Evolutionary conservation across 2,888 invertebrate genomes (phyloP).

Genomic region (Lithosia quadra): DNA sequence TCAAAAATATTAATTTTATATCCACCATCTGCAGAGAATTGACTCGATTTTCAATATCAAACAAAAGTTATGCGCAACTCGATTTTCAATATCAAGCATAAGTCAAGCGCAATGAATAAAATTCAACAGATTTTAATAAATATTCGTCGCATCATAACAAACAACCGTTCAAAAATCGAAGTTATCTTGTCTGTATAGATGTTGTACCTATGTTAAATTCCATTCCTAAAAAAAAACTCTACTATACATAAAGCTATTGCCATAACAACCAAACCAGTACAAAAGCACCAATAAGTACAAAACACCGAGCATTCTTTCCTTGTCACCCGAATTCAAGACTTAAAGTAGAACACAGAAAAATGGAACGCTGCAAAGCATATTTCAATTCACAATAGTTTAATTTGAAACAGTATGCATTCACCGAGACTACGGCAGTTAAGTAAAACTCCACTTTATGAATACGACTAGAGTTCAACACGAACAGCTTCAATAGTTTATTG

Average conservation of each 20-base stretch:
- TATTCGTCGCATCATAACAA: too few relatives aligned
- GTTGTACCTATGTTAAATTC: too few relatives aligned
- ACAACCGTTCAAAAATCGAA: neutral
- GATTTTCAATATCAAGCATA: too few relatives aligned
- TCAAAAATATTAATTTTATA: too few relatives aligned
- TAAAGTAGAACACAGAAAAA: constrained; percentile 26
- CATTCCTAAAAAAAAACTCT: too few relatives aligned
- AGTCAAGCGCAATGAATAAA: too few relatives aligned
- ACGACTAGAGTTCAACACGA: constrained; percentile 23
- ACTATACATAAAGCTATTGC: neutral
- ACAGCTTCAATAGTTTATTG: constrained; percentile 43
- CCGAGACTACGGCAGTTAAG: constrained; percentile 31
- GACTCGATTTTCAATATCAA: too few relatives aligned
- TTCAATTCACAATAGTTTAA: constrained; percentile 41
- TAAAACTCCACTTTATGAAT: constrained; percentile 34
- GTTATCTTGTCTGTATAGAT: neutral
- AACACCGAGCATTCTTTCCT: constrained; percentile 6
- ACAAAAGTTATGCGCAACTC: too few relatives aligned
- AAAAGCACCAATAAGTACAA: constrained; percentile 23
- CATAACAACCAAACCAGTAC: neutral
- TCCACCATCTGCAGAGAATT: too few relatives aligned
- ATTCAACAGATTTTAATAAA: too few relatives aligned
- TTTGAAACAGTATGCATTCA: constrained; percentile 41
- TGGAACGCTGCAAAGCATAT: constrained; percentile 28
- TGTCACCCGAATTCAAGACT: constrained; percentile 16